A percentile compares a stretch with the other conserved stretches of the same genome.
Conservation (phyloP, 1,140 invertebrate species). For the Carposina sasakii region DNA sequence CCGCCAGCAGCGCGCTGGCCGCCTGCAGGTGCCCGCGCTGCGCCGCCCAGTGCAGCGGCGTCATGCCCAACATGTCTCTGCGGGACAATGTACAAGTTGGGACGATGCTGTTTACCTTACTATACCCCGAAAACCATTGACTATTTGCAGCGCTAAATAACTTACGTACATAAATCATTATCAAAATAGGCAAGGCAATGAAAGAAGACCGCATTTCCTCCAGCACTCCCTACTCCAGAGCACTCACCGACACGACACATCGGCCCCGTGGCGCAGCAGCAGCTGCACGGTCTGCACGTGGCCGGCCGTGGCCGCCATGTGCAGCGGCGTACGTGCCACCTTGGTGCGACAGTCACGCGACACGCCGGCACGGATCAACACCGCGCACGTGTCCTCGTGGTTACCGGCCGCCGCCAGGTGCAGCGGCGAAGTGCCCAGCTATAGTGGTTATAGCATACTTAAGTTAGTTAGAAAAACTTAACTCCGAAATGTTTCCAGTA, state of each 20-base stretch:
- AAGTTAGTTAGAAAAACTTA: no score
- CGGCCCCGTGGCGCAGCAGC: constrained; percentile 75
- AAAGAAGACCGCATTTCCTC: no score
- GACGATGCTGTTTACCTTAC: no score
- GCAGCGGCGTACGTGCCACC: constrained; percentile 92
- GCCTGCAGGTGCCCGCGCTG: constrained; percentile 79
- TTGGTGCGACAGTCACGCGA: constrained; percentile 92
- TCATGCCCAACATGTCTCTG: constrained; percentile 95
- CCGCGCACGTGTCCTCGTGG: constrained; percentile 86
- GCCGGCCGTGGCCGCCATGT: constrained; percentile 91
- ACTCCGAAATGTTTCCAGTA: no score
- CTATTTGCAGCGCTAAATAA: no score
- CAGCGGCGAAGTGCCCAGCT: constrained; percentile 90
- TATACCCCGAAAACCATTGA: no score
- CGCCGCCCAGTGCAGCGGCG: constrained; percentile 95
- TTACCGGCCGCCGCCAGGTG: constrained; percentile 90
- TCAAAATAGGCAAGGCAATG: no score
- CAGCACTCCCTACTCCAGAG: no score
- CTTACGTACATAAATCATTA: no score
- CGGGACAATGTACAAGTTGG: no score
- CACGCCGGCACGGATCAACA: constrained; percentile 88
- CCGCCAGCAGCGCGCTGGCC: constrained; percentile 79
- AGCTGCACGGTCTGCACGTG: constrained; percentile 84
- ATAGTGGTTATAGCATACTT: no score
- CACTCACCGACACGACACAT: not conserved